Base-by-base conservation (phyloP, 2,113 vertebrate species). In the Ovis canadensis region DNA sequence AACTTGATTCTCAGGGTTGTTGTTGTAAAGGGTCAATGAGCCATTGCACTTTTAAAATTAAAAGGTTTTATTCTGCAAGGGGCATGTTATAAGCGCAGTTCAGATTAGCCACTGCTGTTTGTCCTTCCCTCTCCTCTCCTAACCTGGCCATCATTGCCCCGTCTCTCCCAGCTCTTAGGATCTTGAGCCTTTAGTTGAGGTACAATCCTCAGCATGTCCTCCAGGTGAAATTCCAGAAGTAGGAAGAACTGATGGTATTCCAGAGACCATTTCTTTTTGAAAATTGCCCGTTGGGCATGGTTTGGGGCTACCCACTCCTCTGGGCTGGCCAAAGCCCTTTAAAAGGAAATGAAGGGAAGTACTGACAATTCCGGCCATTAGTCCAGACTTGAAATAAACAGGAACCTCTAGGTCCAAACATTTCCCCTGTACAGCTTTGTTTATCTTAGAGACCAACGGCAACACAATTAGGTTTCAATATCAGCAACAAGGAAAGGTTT, bases 341-440 rank as follows among this genome's bases (percentile, higher is more conserved):
- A 95, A 97, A 97, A 97, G 97, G 96, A 97, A 97, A 88, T 86
- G 88, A 90, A 92, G 71, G 88, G 60, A 97, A 92, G 90, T 90
- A 78, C 23, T 91, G 85, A 52, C 60, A 64, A 83, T 97, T 97
- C 86, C 2, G 3, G 93, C 50, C 60, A 33, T 94, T 86, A 31
- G 88, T 45, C 93, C 85, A 62, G 40, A 96, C 77, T 80, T 90
- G 94, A 83, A 96, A n/a, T 93, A 89, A 96, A 97, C 82, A 95
- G 97, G 90, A 96, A 95, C 88, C 92, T 94, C 36, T 8, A 62
- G 82, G 86, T 90, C 96, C 77, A 97, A 97, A 95, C 96, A 95
- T 98, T 96, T 97, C 81, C 95, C 89, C 97, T 60, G 45, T 60
- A 52, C 57, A 95, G 85, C 36, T 95, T 82, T 97, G 94, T 95